Evolutionary conservation across 2,113 vertebrate species (phyloP), one percentile per base, ranked within the genome.

Genomic region (Pseudorasbora parva): DNA sequence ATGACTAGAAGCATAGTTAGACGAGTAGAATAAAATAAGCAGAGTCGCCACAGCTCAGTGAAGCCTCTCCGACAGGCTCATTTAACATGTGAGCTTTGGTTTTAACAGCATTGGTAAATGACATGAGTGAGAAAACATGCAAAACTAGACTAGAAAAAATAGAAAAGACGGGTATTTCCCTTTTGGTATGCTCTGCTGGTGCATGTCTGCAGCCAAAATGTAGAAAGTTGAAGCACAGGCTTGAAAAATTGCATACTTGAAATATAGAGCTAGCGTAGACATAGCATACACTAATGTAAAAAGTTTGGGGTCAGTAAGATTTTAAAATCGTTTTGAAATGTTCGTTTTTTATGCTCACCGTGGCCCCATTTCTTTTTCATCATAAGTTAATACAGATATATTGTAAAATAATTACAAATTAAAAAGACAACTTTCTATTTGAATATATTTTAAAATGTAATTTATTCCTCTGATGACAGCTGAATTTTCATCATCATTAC

Each of bases 141-240:
- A 60, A 59, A 25, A 78, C 75, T 60, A n/a, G 33, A 54, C n/a
- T n/a, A n/a, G n/a, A n/a, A n/a, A n/a, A n/a, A n/a, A n/a, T 60
- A 17, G 21, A 78, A 60, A 15, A 51, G 15, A 45, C 2, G 1
- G 17, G 73, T n/a, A 76, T 77, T 77, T 77, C 3, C 9, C 43
- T 59, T 59, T 59, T 78, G 54, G n/a, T 23, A 45, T 10, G n/a
- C 79, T 71, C 51, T 82, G 37, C 33, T 57, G 30, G 21, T 73
- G n/a, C 68, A 71, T 71, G 49, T 54, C 80, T 82, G 30, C 47
- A 43, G 66, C 27, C 80, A 25, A 57, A 71, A 57, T 30, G 72
- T 72, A 64, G 1, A 82, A 47, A 68, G 64, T 84, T 79, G 17
- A 57, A 57, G 49, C 8, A 71, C 4, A 69, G n/a, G 47, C 15